Percentiles rank a stretch among this genome's conserved stretches.
These are phyloP conservation scores for Gephyroberyx darwinii DNA, from an alignment of 2,797 vertebrate species.

Conservation along the genomic window DNA sequence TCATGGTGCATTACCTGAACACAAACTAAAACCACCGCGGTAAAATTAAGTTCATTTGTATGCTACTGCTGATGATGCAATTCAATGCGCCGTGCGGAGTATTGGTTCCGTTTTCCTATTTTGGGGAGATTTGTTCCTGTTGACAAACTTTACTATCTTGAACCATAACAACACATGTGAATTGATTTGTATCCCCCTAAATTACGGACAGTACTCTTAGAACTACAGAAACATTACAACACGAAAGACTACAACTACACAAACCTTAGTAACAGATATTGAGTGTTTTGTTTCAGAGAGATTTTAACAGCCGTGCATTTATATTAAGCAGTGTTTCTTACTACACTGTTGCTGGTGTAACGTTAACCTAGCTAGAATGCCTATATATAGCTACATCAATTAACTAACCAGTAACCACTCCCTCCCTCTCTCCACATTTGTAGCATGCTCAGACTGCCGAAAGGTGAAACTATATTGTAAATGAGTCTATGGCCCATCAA, in stretches of 20 bases:
- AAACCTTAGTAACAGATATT: too few relatives aligned
- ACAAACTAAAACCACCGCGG: background rate
- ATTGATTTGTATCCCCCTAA: background rate
- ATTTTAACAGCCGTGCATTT: too few relatives aligned
- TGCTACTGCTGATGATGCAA: background rate
- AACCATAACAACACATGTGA: background rate
- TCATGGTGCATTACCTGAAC: background rate
- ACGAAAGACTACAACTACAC: too few relatives aligned
- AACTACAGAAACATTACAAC: too few relatives aligned
- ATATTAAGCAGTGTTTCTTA: too few relatives aligned
- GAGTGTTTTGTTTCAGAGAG: too few relatives aligned
- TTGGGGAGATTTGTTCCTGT: background rate
- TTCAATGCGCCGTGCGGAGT: background rate
- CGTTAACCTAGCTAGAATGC: background rate
- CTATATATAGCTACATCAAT: too few relatives aligned
- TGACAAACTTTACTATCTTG: background rate
- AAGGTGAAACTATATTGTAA: background rate
- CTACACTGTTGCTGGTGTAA: too few relatives aligned
- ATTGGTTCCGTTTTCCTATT: background rate
- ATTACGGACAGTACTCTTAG: too few relatives aligned
- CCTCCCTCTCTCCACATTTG: conserved; percentile 1
- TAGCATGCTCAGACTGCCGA: background rate
- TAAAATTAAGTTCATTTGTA: background rate
- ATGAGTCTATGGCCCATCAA: background rate
- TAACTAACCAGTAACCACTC: background rate